Conservation (phyloP, 2,113 vertebrate species). For the Pao palembangensis region DNA sequence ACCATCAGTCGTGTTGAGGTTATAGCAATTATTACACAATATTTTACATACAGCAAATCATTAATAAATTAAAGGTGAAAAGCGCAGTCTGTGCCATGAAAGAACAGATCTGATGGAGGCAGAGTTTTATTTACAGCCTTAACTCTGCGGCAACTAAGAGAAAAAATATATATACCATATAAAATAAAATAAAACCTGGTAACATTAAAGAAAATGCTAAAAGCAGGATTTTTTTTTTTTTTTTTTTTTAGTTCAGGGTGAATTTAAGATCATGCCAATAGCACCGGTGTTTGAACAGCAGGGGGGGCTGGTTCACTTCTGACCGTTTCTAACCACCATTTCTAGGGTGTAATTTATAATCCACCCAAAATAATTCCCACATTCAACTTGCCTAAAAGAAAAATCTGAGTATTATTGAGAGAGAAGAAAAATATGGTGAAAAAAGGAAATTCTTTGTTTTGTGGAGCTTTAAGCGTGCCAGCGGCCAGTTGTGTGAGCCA, state of each 20-base stretch:
- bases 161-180: constrained; percentile 4
- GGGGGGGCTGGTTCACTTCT: constrained; percentile 42
- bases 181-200: constrained; percentile 32
- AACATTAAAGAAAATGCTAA: constrained; percentile 16
- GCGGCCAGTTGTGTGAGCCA: constrained; percentile 45
- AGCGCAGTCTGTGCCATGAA: constrained; percentile 73
- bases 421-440: constrained; percentile 19
- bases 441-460: constrained; percentile 38
- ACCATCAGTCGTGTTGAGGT: constrained; percentile 60
- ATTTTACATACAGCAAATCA: constrained; percentile 83
- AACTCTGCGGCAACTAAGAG: constrained; percentile 50
- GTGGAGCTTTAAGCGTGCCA: constrained; percentile 56
- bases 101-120: constrained; percentile 61
- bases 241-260: background rate
- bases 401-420: constrained; percentile 6
- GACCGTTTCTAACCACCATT: constrained; percentile 28
- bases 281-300: constrained; percentile 51
- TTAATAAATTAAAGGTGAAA: constrained; percentile 80
- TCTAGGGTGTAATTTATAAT: constrained; percentile 39
- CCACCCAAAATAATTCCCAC: constrained; percentile 28
- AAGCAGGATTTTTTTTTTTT: background rate
- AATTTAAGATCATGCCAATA: constrained; percentile 67
- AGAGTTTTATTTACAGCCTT: constrained; percentile 65
- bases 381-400: constrained; percentile 21
- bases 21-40: constrained; percentile 75